Conservation (phyloP, 2,888 invertebrate genomes). For the Ormyrus pomaceus region DNA sequence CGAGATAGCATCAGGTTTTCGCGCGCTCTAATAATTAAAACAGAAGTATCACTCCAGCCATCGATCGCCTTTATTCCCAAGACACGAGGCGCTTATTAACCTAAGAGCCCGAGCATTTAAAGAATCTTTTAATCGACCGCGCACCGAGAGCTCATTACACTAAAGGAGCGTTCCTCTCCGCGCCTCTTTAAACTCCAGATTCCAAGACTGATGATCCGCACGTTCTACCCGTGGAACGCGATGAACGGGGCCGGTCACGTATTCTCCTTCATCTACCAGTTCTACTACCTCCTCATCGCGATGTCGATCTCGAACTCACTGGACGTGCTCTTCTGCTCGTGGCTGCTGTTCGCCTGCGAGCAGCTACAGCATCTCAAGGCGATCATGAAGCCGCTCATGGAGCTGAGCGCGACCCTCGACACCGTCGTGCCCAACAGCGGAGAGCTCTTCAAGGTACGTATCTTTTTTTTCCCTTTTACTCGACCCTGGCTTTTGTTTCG, state of each 20-base stretch:
- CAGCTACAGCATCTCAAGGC: conserved; percentile 90
- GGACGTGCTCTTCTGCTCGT: conserved; percentile 89
- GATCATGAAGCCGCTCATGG: conserved; percentile 92
- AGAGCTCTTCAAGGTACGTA: conserved; percentile 75
- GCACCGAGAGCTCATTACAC: no score
- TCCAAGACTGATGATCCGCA: conserved; percentile 84
- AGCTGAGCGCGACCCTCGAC: conserved; percentile 88
- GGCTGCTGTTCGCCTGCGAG: conserved; percentile 91
- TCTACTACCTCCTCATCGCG: conserved; percentile 83
- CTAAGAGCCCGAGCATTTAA: no score
- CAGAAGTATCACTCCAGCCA: no score
- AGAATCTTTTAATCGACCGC: no score
- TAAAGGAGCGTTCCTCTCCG: no score
- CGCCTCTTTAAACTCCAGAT: conserved; percentile 65
- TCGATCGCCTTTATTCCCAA: no score
- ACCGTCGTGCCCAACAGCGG: conserved; percentile 81
- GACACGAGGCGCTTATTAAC: no score
- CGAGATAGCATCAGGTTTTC: no score
- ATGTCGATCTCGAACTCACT: conserved; percentile 80
- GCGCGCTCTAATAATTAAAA: no score
- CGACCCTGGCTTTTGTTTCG: no score
- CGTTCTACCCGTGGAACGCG: conserved; percentile 89
- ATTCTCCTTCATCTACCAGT: conserved; percentile 82
- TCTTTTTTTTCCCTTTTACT: no score
- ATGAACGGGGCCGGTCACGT: conserved; percentile 83